Evolutionary conservation across 2,797 vertebrate species (phyloP), one percentile per base, ranked within the genome.

Genomic region (Phalanger gymnotis): DNA sequence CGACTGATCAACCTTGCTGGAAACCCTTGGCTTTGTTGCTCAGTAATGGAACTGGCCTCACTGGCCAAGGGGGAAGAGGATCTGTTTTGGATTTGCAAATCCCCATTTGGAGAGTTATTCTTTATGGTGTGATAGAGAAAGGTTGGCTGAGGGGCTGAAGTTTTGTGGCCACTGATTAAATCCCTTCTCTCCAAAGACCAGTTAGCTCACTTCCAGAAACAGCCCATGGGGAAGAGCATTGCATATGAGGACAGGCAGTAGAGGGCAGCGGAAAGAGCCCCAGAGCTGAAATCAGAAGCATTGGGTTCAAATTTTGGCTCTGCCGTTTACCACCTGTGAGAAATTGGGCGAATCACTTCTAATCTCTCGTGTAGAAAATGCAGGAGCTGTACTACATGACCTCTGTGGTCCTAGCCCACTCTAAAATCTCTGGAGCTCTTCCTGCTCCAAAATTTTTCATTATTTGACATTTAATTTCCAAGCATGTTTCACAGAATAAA

Each of bases 61-160:
- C 14, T 10, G 56, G 73, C 73, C 22, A 27, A 66, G 91, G 91
- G 4, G 11, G 55, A 92, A 54, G 91, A 95, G 95, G 95, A 93
- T 97, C 97, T 98, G 98, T 96, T 96, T 98, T 98, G 96, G 96
- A 96, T 98, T 98, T 97, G 91, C 58, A 95, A 94, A 91, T 56
- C 81, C 94, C 93, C 95, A 93, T 92, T 94, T 97, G 96, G 98
- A 95, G 96, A 95, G 81, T 93, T 94, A 31, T 92, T 95, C 90
- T 96, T 96, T 95, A 97, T 95, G 94, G 97, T 93, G 96, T 97
- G 96, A 98, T 92, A 4, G 95, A 96, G 96, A 96, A 96, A 95
- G 95, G 58, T 92, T 97, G 98, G 98, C 97, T 96, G 94, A 95
- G 92, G 66, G 91, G 56, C 95, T 97, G 54, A 95, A 92, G 89